Percentiles rank a stretch among this genome's conserved stretches.
These are phyloP conservation scores for Anas platyrhynchos DNA, from an alignment of 2,113 vertebrate species.

Conservation along the genomic window DNA sequence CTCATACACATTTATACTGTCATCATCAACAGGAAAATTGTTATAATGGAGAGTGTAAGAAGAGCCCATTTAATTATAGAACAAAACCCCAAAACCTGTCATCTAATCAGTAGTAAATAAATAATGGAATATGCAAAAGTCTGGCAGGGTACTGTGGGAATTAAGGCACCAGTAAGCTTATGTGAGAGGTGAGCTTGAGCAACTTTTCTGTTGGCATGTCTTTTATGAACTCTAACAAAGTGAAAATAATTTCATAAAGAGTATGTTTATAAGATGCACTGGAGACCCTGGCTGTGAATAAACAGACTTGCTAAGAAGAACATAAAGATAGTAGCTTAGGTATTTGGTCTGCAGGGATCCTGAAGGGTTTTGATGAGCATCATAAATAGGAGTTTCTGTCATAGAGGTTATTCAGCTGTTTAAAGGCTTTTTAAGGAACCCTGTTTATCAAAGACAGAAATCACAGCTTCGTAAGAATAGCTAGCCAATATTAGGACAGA, in stretches of 20 bases:
- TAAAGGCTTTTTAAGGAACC: slow-evolving; percentile 12
- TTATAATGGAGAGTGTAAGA: not conserved
- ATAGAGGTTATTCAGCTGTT: not conserved
- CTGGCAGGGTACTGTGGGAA: not conserved
- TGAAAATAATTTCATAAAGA: slow-evolving; percentile 28
- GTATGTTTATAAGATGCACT: not conserved
- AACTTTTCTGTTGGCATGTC: not conserved
- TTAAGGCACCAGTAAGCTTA: not conserved
- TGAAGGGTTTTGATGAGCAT: slow-evolving; percentile 23
- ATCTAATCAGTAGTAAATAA: slow-evolving; percentile 1
- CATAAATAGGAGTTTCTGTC: slow-evolving; percentile 35
- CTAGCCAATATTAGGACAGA: not conserved
- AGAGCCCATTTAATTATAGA: not conserved
- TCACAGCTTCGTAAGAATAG: not conserved
- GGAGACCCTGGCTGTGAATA: not conserved
- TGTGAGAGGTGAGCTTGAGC: not conserved
- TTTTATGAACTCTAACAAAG: not conserved
- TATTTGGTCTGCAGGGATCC: slow-evolving; percentile 7
- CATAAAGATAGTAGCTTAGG: not conserved
- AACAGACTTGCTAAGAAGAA: not conserved
- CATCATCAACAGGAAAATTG: not conserved
- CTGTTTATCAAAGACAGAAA: slow-evolving; percentile 35
- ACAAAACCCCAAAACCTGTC: not conserved
- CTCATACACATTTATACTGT: not conserved
- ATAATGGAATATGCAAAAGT: not conserved